phyloP scores from a whole-genome alignment of 2,113 vertebrate species.

The Montifringilla adamsi region DNA sequence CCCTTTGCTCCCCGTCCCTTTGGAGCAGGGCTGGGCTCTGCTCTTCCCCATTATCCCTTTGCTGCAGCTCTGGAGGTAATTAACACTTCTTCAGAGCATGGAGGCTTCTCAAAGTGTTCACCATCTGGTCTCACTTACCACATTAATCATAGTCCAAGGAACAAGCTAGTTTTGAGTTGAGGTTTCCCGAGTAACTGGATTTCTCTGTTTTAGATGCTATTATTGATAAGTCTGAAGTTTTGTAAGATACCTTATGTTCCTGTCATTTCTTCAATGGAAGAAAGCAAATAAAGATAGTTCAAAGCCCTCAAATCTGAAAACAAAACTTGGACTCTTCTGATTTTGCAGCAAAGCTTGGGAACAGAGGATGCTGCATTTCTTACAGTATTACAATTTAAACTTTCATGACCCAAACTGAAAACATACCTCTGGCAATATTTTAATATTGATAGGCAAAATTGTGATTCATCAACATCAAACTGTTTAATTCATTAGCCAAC shows the following conservation, averaged over 20 bases:
- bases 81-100: neutral
- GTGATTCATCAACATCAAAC: conserved; percentile 57
- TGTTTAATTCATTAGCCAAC: conserved; percentile 60
- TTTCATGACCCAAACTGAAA: conserved; percentile 31
- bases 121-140: conserved; percentile 47
- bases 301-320: neutral
- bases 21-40: neutral
- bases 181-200: conserved; percentile 9
- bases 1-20: neutral
- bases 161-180: conserved; percentile 25
- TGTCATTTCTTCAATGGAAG: neutral
- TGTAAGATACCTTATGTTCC: conserved; percentile 14
- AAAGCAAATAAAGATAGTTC: neutral
- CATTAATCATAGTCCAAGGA: conserved; percentile 43
- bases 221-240: conserved; percentile 42
- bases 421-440: conserved; percentile 47
- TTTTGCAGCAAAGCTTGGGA: neutral
- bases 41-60: neutral
- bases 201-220: neutral
- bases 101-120: conserved; percentile 19
- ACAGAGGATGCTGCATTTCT: neutral
- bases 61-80: neutral
- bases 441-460: conserved; percentile 63
- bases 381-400: neutral
- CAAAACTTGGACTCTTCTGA: neutral